Evolutionary conservation across 2,888 invertebrate species (phyloP), one percentile per base, ranked within the genome.

Genomic region (Drosophila flavopinicola): DNA sequence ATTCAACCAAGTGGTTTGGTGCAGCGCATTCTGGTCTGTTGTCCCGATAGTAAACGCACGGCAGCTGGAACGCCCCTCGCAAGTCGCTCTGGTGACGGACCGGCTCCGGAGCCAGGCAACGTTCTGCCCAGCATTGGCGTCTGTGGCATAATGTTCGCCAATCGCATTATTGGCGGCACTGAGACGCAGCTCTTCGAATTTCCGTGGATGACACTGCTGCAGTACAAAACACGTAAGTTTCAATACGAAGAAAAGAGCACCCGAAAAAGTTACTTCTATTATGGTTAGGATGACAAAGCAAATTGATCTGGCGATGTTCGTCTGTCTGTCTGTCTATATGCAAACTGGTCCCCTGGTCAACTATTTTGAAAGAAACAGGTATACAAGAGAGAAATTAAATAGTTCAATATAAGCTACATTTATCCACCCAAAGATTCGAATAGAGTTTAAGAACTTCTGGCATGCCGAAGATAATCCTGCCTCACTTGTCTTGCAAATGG

Each of bases 91-190:
- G 53, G 30, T 0, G 61, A 44, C 0, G 45, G 33, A 0, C 52
- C 24, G 4, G 64, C 35, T 11, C 69, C 51, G 4, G 64, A 37
- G 13, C 69, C 51, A 10, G 87, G 63, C 15, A 80, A 88, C 57
- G 59, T 84, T 1, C 83, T 94, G 30, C 93, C 93, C 0, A 85
- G 88, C 33, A 89, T 77, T 1, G 91, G 88, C 0, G 88, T 86
- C 1, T 95, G 95, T 75, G 95, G 94, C 0, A 78, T 78, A 6
- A 90, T 91, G 60, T 91, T 91, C 52, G 88, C 90, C 11, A 92
- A 93, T 82, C 92, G 92, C 61, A 94, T 95, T 64, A 92, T 93
- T n/a, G 94, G 95, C 0, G 95, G 95, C 4, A 91, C 91, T 30
- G 79, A 85, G 29, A 92, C 94, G 0, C 92, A 93, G 3, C 90